Evolutionary conservation across 2,797 vertebrate genomes (phyloP).

Genomic region (Lophius americanus): DNA sequence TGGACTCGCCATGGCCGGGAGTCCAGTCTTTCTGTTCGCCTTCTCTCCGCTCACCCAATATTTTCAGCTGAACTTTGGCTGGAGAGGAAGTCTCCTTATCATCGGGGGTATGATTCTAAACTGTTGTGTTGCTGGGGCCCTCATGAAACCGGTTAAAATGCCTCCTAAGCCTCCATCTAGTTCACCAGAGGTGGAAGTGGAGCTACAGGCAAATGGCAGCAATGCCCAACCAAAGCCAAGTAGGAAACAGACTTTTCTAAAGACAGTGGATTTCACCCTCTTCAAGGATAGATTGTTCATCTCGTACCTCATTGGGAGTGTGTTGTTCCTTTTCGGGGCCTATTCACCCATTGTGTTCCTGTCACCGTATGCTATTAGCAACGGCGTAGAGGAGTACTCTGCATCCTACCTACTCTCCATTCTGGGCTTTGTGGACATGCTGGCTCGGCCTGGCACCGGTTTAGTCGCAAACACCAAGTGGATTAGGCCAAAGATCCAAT

Average conservation of each 20-base stretch:
- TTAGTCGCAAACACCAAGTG: conserved; percentile 83
- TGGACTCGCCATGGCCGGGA: conserved; percentile 86
- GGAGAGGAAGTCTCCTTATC: conserved; percentile 87
- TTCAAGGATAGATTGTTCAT: conserved; percentile 87
- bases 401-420: conserved; percentile 85
- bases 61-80: conserved; percentile 83
- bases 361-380: conserved; percentile 80
- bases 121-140: conserved; percentile 86
- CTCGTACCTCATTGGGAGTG: conserved; percentile 85
- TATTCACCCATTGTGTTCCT: conserved; percentile 87
- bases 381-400: conserved; percentile 80
- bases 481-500: conserved; percentile 83
- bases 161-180: not conserved
- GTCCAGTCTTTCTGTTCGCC: conserved; percentile 83
- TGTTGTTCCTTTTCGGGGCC: conserved; percentile 86
- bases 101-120: conserved; percentile 85
- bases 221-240: conserved; percentile 38
- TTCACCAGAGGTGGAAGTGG: conserved; percentile 20
- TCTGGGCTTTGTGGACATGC: conserved; percentile 85
- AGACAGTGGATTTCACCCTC: conserved; percentile 82
- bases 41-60: conserved; percentile 85
- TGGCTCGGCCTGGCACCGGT: conserved; percentile 82
- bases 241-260: conserved; percentile 71
- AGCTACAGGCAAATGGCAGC: not conserved
- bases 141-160: conserved; percentile 81